A percentile compares a stretch with the other conserved stretches of the same genome.
Evolutionary conservation across 1,140 invertebrate species (phyloP).

Genomic region (Phthorimaea operculella): DNA sequence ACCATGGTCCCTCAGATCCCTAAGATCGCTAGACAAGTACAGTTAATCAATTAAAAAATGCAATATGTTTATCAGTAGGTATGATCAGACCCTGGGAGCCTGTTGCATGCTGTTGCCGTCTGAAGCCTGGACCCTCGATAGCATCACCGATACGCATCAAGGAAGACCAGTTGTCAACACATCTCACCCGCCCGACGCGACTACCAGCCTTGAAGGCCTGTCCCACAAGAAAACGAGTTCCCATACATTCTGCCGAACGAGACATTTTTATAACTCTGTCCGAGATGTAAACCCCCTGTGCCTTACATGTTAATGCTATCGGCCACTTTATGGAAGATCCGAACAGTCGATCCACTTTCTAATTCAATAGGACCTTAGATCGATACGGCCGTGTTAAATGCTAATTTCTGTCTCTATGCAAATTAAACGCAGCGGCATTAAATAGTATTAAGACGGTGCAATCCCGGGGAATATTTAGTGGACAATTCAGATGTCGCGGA

Average conservation of each 20-base stretch:
- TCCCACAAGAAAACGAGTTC: constrained; percentile 43
- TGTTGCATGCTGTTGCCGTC: constrained; percentile 55
- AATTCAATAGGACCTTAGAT: constrained; percentile 30
- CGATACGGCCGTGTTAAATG: constrained; percentile 41
- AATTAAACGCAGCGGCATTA: constrained; percentile 45
- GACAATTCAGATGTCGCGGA: constrained; percentile 64
- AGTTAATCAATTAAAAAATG: too few relatives aligned
- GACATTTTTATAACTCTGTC: constrained; percentile 61
- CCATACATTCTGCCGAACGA: constrained; percentile 54
- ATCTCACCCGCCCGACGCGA: constrained; percentile 58
- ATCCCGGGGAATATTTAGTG: constrained; percentile 63
- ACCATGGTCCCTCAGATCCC: too few relatives aligned
- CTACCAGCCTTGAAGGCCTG: constrained; percentile 36
- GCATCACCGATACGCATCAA: constrained; percentile 65
- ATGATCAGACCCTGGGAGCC: constrained; percentile 44
- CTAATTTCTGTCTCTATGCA: constrained; percentile 46
- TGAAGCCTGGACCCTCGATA: constrained; percentile 59
- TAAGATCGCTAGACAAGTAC: too few relatives aligned
- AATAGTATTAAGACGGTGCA: constrained; percentile 46
- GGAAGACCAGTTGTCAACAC: constrained; percentile 67
- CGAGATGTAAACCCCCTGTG: constrained; percentile 27
- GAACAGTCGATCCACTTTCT: constrained; percentile 21
- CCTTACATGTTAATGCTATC: constrained; percentile 48
- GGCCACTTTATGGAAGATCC: constrained; percentile 24
- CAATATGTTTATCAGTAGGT: constrained; percentile 40